Base-by-base conservation (phyloP, 2,888 invertebrate species). In the Cecidostiba fungosa region DNA sequence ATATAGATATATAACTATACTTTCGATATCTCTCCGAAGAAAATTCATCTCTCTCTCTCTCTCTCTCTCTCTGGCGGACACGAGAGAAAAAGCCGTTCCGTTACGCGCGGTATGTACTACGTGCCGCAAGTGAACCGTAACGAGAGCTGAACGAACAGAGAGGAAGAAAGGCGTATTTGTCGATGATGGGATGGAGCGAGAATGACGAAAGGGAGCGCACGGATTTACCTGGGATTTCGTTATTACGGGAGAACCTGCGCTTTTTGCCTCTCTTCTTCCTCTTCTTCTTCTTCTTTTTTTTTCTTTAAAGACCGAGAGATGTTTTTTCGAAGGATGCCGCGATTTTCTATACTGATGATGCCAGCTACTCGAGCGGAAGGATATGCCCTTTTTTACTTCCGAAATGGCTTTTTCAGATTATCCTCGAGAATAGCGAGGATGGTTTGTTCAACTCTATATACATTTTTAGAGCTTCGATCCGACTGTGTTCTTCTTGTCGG, bases 81-180 rank as follows among this genome's bases (percentile, higher is more conserved):
- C n/a, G 32, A 66, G 69, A 70, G 69, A 86, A 86, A 86, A 86
- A 83, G 77, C 50, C 84, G 73, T 81, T 84, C 86, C 86, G 86
- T 86, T 86, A 86, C 85, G 79, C 82, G 74, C 82, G 77, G 76
- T 79, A 74, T 66, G 85, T 74, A 76, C 80, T 84, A 83, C 81
- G 84, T 80, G 85, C 79, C 29, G 62, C 70, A 83, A 85, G 84
- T 74, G 85, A 85, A 79, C 77, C 86, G 85, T 82, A 59, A 66
- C 85, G 83, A 85, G 84, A 79, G 39, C 76, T 54, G 74, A 83
- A 70, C 74, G 76, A 78, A 36, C 76, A 26, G 43, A 69, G 66
- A 76, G 43, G n/a, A 26, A 82, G 32, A 59, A 43, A 74, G 47
- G 39, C 32, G 50, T 72, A 72, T 72, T 73, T 62, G 73, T 29